These are phyloP conservation scores for Oreochromis grahami DNA, from an alignment of 2,797 vertebrate genomes.

Conservation along the genomic window DNA sequence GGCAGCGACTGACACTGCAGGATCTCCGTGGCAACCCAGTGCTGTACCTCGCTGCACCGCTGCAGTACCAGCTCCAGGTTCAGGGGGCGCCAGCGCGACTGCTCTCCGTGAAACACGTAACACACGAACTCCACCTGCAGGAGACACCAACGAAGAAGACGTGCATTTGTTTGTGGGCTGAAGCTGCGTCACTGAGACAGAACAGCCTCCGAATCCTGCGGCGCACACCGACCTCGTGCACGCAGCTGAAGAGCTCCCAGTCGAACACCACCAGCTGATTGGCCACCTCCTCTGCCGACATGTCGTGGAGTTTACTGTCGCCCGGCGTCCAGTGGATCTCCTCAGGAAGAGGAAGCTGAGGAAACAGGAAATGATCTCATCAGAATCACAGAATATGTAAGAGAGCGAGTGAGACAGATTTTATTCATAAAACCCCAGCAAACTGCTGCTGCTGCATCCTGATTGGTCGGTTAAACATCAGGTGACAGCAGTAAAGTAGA, in stretches of 20 bases:
- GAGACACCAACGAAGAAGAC: not conserved
- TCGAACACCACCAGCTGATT: constrained; percentile 93
- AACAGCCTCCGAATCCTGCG: not conserved
- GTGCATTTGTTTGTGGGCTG: not conserved
- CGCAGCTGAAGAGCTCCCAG: constrained; percentile 96
- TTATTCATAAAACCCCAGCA: not conserved
- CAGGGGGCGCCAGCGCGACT: constrained; percentile 90
- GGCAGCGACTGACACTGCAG: constrained; percentile 90
- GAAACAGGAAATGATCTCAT: not conserved
- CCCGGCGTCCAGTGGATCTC: constrained; percentile 93
- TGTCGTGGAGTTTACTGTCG: constrained; percentile 92
- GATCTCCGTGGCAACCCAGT: constrained; percentile 95
- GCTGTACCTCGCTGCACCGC: constrained; percentile 94
- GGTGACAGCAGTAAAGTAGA: not conserved
- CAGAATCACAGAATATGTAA: rapidly evolving
- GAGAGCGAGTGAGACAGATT: not conserved
- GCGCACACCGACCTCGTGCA: constrained; percentile 83
- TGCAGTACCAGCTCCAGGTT: constrained; percentile 95
- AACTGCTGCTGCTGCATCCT: not conserved
- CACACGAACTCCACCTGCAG: constrained; percentile 93
- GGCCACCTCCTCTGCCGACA: constrained; percentile 90
- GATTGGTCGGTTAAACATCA: not conserved
- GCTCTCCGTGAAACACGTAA: constrained; percentile 93
- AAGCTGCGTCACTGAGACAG: not conserved
- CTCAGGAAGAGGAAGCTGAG: constrained; percentile 88